Percentiles rank a stretch among this genome's conserved stretches.
These are phyloP conservation scores for Ramphastos sulfuratus DNA, from an alignment of 2,113 vertebrate genomes.

Conservation along the genomic window DNA sequence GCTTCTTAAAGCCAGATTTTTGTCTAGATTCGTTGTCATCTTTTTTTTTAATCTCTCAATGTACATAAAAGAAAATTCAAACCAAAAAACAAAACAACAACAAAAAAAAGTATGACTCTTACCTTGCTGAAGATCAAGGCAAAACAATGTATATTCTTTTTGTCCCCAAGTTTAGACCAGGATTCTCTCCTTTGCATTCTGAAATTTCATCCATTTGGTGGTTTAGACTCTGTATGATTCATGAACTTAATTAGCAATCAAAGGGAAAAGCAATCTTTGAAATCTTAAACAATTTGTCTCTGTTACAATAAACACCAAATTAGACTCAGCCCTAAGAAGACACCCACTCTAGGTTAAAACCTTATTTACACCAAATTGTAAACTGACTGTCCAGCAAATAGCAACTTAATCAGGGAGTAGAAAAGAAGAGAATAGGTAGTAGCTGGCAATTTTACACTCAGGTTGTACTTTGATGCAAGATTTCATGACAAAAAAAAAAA, in stretches of 20 bases:
- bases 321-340: neutral
- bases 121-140: neutral
- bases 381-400: neutral
- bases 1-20: neutral
- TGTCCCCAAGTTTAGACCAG: neutral
- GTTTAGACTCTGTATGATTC: neutral
- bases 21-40: neutral
- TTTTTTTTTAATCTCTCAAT: neutral
- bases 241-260: neutral
- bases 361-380: neutral
- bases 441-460: neutral
- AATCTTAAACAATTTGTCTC: neutral
- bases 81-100: too few relatives aligned
- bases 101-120: neutral
- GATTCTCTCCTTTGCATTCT: neutral
- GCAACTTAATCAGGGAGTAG: neutral
- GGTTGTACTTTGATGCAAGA: neutral
- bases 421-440: neutral
- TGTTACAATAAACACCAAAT: neutral
- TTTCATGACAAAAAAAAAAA: neutral
- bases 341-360: neutral
- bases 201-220: neutral
- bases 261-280: neutral
- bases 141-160: neutral
- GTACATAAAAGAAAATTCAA: too few relatives aligned